Conservation (phyloP, 1,140 invertebrate genomes). For the Pseudomyrmex dendroicus region DNA sequence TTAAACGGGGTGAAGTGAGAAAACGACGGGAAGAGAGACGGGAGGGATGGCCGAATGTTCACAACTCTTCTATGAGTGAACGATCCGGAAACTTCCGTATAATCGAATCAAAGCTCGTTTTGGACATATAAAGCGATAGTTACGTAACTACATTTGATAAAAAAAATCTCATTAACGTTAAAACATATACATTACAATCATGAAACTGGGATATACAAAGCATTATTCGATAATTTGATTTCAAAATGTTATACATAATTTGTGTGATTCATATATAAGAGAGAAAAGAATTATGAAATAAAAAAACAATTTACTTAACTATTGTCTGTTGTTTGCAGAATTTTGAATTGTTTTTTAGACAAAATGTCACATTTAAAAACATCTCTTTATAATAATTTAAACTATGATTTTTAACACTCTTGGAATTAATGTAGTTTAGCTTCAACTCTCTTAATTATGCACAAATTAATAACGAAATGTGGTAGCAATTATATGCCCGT, state of each 20-base stretch:
- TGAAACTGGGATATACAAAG: background rate
- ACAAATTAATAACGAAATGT: background rate
- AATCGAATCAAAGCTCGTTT: conserved; percentile 34
- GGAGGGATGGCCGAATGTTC: conserved; percentile 14
- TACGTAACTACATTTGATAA: background rate
- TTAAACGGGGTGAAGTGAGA: background rate
- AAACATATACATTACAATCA: background rate
- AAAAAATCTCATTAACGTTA: conserved; percentile 12
- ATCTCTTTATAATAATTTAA: background rate
- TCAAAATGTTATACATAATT: background rate
- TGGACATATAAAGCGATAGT: conserved; percentile 8
- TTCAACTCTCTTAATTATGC: background rate
- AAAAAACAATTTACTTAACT: too few relatives aligned
- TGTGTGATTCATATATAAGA: too few relatives aligned
- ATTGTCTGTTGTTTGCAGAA: too few relatives aligned
- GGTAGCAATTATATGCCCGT: background rate
- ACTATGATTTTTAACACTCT: background rate
- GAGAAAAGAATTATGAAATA: too few relatives aligned
- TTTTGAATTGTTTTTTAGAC: too few relatives aligned
- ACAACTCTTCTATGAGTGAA: conserved; percentile 25
- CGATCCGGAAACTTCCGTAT: conserved; percentile 40
- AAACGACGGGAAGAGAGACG: background rate
- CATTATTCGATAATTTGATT: background rate
- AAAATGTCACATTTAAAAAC: background rate
- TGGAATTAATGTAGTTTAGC: background rate